Evolutionary conservation across 2,113 vertebrate species (phyloP), one percentile per base, ranked within the genome.

Genomic region (Phoxinus phoxinus): DNA sequence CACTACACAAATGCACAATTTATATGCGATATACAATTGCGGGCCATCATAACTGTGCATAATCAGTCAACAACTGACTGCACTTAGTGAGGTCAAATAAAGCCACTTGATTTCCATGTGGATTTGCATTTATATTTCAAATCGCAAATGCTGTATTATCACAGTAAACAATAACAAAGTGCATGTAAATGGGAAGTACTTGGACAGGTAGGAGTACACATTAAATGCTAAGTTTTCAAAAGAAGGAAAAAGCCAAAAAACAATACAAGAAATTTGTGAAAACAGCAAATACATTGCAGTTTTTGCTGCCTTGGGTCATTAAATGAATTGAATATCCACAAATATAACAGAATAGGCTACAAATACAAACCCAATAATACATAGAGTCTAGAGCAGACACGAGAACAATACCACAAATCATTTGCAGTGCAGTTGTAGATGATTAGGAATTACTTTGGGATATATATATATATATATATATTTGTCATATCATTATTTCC

Each of bases 41-140:
- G 1, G 37, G 0, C 7, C 78, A 46, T 11, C n/a, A 7, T 2
- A 63, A 80, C 6, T 27, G 58, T 27, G 30, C 58, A 19, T n/a
- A n/a, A n/a, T n/a, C n/a, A n/a, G 75, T 35, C 12, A 35, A 78
- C 51, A 56, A 74, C n/a, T 25, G 41, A 74, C 23, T 7, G 12
- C 71, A 46, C 41, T 46, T 74, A 74, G 41, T 7, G 71, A 46
- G 71, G 71, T 35, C 46, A 78, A 58, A 78, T 78, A 78, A 58
- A 76, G 19, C 19, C 21, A 58, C 75, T 23, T 56, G 51, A 35
- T 35, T 78, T 59, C 21, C 53, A 46, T 46, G 71, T 74, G 37
- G 12, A 74, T 59, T 79, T 37, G 23, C 10, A 59, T 37, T 79
- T 44, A 61, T 59, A 79, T 79, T 79, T 13, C 3, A 4, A 59